Evolutionary conservation across 2,888 invertebrate genomes (phyloP), one percentile per base, ranked within the genome.

Genomic region (Parelbella ahira): DNA sequence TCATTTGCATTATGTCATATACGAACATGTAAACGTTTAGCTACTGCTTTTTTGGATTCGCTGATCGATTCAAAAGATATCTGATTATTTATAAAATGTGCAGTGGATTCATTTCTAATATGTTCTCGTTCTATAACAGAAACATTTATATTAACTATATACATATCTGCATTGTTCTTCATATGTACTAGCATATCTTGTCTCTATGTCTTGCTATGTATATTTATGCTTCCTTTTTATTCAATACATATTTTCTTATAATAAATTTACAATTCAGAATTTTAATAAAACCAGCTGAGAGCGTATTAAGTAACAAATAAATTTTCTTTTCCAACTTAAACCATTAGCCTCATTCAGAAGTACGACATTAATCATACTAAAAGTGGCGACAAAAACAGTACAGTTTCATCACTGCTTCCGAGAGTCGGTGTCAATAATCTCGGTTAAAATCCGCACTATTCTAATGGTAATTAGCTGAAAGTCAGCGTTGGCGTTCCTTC

Each of bases 1-100:
- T 81, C 63, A 82, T 86, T 83, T 73, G 66, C 82, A 84, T 86
- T 67, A 67, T 78, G 78, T 78, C 74, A 72, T 74, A 74, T 70
- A 61, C 63, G 60, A 65, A 66, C 65, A 72, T 70, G 71, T 68
- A 64, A 73, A 61, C 63, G 63, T 71, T 76, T 63, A 64, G 84
- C 83, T 84, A 83, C 84, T 58, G 72, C 55, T 50, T 60, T 56
- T 58, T 42, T n/a, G 13, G 7, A 15, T 41, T 33, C 21, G 3
- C 12, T 27, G 25, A 23, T 13, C 10, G 27, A 13, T 25, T 37
- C 11, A 12, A 25, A 37, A 27, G 10, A 19, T 39, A 15, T 6
- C 19, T 5, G 21, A 7, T 39, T 39, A 18, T 25, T 30, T 15
- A 12, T 18, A 15, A 15, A 4, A 15, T n/a, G n/a, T n/a, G n/a